Percentiles rank a stretch among this genome's conserved stretches.
Conservation (phyloP, 2,797 vertebrate species). For the Nannoperca australis region DNA sequence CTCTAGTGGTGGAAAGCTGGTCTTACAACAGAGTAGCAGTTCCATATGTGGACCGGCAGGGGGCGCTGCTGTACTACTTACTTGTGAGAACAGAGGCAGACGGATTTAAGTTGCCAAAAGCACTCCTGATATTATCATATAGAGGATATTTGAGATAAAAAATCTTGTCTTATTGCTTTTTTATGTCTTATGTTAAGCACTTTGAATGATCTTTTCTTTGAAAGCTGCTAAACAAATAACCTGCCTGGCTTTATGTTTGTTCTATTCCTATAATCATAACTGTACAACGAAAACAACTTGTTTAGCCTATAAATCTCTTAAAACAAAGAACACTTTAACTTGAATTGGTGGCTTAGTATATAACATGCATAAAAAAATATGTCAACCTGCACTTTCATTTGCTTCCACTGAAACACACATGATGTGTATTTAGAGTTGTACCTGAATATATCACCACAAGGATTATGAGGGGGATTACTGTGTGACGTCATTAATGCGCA, state of each 20-base stretch:
- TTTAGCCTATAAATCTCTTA: not conserved
- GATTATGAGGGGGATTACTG: not conserved
- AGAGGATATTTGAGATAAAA: not conserved
- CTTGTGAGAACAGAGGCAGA: not conserved
- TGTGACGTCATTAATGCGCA: not conserved
- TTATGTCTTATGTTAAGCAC: not conserved
- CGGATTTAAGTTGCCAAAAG: fast-evolving
- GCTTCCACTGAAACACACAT: not conserved
- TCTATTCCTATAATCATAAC: not conserved
- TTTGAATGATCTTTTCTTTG: not conserved
- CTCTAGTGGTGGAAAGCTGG: constrained; percentile 41
- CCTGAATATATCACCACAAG: not conserved
- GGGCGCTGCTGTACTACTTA: not conserved
- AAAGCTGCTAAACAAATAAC: not conserved
- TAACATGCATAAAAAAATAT: too few relatives aligned
- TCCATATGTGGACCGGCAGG: not conserved
- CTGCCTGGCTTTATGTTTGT: not conserved
- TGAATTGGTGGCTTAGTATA: not conserved
- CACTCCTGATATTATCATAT: not conserved
- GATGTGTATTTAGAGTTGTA: fast-evolving
- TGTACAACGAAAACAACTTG: not conserved
- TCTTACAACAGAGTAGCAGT: constrained; percentile 5
- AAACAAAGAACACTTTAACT: not conserved
- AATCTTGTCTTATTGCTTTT: not conserved
- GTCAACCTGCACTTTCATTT: not conserved